Conservation (phyloP, 2,888 invertebrate genomes). For the Lissocephala sabroskyi region DNA sequence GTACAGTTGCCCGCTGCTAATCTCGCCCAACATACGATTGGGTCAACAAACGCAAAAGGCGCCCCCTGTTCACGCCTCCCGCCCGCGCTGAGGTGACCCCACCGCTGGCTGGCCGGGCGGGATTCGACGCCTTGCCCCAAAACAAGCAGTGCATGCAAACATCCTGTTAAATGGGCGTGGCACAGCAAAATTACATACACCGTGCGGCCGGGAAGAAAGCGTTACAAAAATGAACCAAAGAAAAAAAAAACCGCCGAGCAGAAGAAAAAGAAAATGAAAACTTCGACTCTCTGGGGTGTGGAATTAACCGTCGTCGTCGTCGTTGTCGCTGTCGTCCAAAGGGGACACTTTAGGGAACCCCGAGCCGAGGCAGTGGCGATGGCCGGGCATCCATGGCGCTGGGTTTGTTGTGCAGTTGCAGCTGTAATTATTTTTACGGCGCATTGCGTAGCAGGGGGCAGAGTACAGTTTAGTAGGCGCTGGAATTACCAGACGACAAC, state of each 20-base stretch:
- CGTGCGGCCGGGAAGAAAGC: no score
- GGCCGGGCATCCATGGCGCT: neutral
- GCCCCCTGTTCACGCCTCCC: no score
- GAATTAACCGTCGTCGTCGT: slow-evolving; percentile 24
- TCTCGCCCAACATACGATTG: no score
- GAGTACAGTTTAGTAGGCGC: slow-evolving; percentile 17
- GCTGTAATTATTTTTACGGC: slow-evolving; percentile 65
- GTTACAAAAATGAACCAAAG: no score
- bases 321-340: no score
- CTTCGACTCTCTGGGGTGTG: slow-evolving; percentile 19
- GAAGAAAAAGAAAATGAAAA: slow-evolving; percentile 7
- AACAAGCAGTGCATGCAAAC: slow-evolving; percentile 7
- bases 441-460: slow-evolving; percentile 41
- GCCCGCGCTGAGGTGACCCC: no score
- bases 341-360: slow-evolving; percentile 16
- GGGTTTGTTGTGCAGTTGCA: slow-evolving; percentile 57
- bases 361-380: no score
- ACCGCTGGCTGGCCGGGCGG: no score
- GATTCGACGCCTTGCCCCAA: neutral
- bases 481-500: slow-evolving; percentile 10
- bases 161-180: slow-evolving; percentile 35
- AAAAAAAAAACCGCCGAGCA: no score
- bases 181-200: slow-evolving; percentile 41
- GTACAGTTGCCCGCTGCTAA: no score
- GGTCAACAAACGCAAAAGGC: no score